Evolutionary conservation across 53 echinoderm and acorn worm species (phyloP).

Genomic region (Henricia sp.): DNA sequence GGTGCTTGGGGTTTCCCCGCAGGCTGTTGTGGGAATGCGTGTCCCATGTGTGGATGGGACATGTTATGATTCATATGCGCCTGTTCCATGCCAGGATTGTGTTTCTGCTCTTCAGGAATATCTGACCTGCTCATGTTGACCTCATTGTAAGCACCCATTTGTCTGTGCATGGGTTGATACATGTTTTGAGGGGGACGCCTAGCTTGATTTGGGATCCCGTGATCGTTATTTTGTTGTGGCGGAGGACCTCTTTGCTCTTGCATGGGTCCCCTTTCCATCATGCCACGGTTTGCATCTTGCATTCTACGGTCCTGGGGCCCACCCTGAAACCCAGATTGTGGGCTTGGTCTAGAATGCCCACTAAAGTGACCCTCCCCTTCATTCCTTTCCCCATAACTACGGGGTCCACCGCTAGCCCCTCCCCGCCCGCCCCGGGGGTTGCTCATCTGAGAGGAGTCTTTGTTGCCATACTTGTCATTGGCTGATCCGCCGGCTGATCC

Average conservation of each 20-base stretch:
- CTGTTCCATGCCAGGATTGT: background rate
- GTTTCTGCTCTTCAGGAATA: background rate
- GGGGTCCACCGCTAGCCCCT: slow-evolving; percentile 13
- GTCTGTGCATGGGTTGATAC: background rate
- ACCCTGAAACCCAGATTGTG: slow-evolving; percentile 22
- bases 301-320: slow-evolving; percentile 15
- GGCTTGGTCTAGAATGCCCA: slow-evolving; percentile 14
- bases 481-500: too few species aligned
- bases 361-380: slow-evolving; percentile 30
- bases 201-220: background rate
- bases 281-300: slow-evolving; percentile 32
- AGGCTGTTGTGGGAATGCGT: background rate
- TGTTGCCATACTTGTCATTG: slow-evolving; percentile 55
- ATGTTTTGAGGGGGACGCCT: background rate
- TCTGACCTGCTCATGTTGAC: background rate
- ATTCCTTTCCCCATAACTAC: slow-evolving; percentile 15
- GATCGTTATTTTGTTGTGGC: background rate
- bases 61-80: too few species aligned
- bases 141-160: background rate
- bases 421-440: slow-evolving; percentile 17
- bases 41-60: background rate
- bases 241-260: background rate
- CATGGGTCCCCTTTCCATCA: background rate
- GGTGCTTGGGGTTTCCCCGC: too few species aligned
- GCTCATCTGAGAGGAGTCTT: slow-evolving; percentile 44